These are phyloP conservation scores for Butorides virescens DNA, from an alignment of 2,113 vertebrate genomes.

Conservation along the genomic window DNA sequence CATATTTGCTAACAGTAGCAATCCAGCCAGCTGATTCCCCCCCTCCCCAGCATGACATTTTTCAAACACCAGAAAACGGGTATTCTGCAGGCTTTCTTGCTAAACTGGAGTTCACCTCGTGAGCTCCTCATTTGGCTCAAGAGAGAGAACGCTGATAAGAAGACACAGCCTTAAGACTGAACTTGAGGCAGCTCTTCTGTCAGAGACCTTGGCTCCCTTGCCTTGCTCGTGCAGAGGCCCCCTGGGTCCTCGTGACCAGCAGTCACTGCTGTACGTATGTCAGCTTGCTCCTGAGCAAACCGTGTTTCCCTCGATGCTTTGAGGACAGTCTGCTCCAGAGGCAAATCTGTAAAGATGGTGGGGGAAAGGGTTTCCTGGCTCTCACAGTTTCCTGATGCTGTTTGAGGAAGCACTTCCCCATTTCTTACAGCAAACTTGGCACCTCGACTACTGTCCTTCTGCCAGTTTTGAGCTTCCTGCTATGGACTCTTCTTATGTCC, in stretches of 20 bases:
- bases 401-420: neutral
- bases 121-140: neutral
- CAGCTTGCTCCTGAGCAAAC: neutral
- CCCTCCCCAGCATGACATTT: neutral
- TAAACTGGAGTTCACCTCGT: neutral
- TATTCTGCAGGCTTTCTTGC: neutral
- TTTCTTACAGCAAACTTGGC: neutral
- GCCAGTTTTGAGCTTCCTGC: neutral
- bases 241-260: neutral
- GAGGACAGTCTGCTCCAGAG: neutral
- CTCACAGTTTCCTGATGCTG: neutral
- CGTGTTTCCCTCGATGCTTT: neutral
- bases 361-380: neutral
- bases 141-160: neutral
- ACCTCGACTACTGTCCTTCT: neutral
- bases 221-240: neutral
- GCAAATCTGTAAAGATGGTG: neutral
- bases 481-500: neutral
- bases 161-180: neutral
- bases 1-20: neutral
- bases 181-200: neutral
- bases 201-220: neutral
- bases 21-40: neutral
- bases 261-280: neutral
- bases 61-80: neutral